Base-by-base conservation (phyloP, 1,140 invertebrate species). In the Monochamus saltuarius region DNA sequence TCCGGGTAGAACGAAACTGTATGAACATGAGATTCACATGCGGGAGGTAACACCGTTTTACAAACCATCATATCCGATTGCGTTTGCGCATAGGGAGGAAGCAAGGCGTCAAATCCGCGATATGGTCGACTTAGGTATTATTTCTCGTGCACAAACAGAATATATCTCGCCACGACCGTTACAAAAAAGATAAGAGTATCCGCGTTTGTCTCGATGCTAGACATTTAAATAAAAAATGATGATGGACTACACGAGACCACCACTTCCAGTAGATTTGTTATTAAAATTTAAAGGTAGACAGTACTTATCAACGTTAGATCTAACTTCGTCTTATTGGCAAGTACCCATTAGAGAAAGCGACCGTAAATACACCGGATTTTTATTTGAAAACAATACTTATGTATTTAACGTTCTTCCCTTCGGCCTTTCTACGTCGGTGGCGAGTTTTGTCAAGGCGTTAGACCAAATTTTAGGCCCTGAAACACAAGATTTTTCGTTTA, bases 101-200 rank as follows among this genome's bases (percentile, higher is more conserved):
- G 9, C 35, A 6, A 35, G 13, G 35, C 11, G 34, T 10, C 50
- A 52, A 35, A 52, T 52, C 7, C 11, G n/a, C 13, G 50, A 52
- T 13, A 52, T 52, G 50, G 10, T 52, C n/a, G 7, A 19, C 7
- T 52, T 19, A 13, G 50, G 34, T 4, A 35, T 52, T 34, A 52
- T 35, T n/a, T 34, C 11, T 29, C 11, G 34, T 14, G 37, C 22
- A 35, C 4, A 52, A 52, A 52, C 50, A 10, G 50, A 52, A n/a
- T 52, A 52, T 52, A 35, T 52, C 13, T 52, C 50, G 13, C 50
- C 50, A 14, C 35, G n/a, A 22, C 16, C n/a, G 50, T 52, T 4
- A 52, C 50, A 14, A 52, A 37, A 52, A 52, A 52, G 50, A 52
- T 52, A 35, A 35, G 9, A 34, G 11, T 14, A 6, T 52, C 10